A percentile compares a stretch with the other conserved stretches of the same genome.
These are phyloP conservation scores for Phoxinus dragarum DNA, from an alignment of 2,797 vertebrate species.

Conservation along the genomic window DNA sequence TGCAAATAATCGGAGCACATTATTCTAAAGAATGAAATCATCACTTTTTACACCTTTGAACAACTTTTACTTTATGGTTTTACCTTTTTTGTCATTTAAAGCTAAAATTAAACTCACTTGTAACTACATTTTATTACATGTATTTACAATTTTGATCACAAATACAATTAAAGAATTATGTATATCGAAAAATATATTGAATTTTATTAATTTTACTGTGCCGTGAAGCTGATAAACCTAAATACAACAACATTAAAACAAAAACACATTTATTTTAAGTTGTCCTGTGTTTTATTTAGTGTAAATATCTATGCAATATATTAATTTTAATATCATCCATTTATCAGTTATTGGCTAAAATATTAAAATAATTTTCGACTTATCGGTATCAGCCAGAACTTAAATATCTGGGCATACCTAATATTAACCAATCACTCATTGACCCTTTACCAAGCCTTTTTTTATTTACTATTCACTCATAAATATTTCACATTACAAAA, in stretches of 20 bases:
- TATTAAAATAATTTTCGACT: too few species aligned
- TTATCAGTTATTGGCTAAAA: neutral
- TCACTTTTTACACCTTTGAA: neutral
- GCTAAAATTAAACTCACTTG: neutral
- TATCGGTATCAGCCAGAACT: neutral
- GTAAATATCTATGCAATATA: neutral
- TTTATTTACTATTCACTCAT: neutral
- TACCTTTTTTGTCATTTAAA: neutral
- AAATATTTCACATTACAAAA: neutral
- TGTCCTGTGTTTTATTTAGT: neutral
- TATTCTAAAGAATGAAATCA: neutral
- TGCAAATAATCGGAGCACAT: neutral
- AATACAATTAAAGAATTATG: neutral
- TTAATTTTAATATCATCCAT: neutral
- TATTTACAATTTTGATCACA: too few species aligned
- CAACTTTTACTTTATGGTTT: neutral
- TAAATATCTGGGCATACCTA: neutral
- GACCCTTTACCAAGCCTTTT: neutral
- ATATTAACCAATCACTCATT: neutral
- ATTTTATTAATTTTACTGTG: neutral
- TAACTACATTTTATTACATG: neutral
- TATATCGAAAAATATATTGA: neutral
- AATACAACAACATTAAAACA: neutral
- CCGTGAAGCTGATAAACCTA: neutral
- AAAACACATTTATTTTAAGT: neutral